These are phyloP conservation scores for Leucoraja erinaceus DNA, from an alignment of 2,113 vertebrate genomes.

Conservation along the genomic window DNA sequence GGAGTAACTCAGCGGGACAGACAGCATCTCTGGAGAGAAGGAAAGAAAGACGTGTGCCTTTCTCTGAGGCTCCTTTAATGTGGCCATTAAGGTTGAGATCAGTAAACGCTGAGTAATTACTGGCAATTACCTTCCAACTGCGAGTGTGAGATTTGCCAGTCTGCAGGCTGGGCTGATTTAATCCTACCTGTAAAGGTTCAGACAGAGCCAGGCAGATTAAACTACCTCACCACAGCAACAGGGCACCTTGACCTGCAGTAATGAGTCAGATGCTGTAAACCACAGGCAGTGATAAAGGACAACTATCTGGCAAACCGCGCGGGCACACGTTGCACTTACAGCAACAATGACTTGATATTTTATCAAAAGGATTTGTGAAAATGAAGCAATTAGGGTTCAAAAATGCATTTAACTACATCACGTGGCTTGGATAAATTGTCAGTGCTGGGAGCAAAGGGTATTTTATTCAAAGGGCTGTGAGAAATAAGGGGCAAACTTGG, in stretches of 20 bases:
- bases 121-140: conserved; percentile 14
- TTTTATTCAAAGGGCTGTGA: not conserved
- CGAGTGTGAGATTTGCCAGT: not conserved
- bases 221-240: not conserved
- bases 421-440: not conserved
- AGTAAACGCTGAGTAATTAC: not conserved
- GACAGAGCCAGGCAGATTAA: not conserved
- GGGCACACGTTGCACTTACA: not conserved
- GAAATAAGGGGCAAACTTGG: not conserved
- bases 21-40: too few species aligned
- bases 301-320: not conserved
- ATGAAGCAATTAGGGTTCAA: not conserved
- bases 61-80: not conserved
- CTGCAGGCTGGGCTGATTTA: not conserved
- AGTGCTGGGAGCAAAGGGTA: not conserved
- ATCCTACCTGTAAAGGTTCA: not conserved
- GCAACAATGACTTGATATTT: not conserved
- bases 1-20: too few species aligned
- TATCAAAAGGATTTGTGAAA: not conserved
- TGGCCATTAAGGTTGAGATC: not conserved
- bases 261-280: not conserved
- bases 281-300: not conserved
- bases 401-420: not conserved
- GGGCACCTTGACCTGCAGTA: not conserved
- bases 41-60: not conserved